A percentile compares a stretch with the other conserved stretches of the same genome.
Evolutionary conservation across 2,888 invertebrate genomes (phyloP).

Genomic region (Dioctria linearis): DNA sequence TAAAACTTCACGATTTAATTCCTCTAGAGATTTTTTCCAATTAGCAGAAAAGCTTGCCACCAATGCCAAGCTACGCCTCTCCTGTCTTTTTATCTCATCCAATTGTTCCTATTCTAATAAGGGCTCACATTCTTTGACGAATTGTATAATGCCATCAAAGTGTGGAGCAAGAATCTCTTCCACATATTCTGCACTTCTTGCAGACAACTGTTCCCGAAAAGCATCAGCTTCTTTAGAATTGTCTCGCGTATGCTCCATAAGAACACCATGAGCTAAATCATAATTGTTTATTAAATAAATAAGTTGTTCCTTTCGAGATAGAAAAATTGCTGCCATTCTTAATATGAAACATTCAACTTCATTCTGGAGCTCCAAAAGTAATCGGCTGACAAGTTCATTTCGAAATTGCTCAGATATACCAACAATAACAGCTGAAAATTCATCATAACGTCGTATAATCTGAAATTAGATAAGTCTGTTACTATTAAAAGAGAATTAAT

Average conservation of each 20-base stretch:
- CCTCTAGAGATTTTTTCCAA: constrained; percentile 97
- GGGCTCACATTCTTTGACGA: constrained; percentile 95
- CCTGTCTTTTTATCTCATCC: constrained; percentile 81
- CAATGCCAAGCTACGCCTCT: constrained; percentile 86
- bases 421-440: constrained; percentile 96
- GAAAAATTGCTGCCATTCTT: constrained; percentile 95
- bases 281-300: constrained; percentile 99
- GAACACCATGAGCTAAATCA: constrained; percentile 91
- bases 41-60: constrained; percentile 91
- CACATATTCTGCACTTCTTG: constrained; percentile 93
- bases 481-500: constrained; percentile 14
- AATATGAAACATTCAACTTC: constrained; percentile 94
- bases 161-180: constrained; percentile 96
- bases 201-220: constrained; percentile 90
- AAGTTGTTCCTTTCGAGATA: constrained; percentile 93
- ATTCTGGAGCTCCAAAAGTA: constrained; percentile 87
- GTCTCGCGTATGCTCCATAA: constrained; percentile 91
- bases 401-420: constrained; percentile 95
- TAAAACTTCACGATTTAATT: constrained; percentile 94
- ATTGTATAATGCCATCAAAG: constrained; percentile 96
- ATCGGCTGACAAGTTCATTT: constrained; percentile 87
- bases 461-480: constrained; percentile 72
- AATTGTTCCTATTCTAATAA: constrained; percentile 81
- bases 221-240: constrained; percentile 97
- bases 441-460: constrained; percentile 98